These are phyloP conservation scores for Antheraea yamamai DNA, from an alignment of 2,888 invertebrate species.

Conservation along the genomic window DNA sequence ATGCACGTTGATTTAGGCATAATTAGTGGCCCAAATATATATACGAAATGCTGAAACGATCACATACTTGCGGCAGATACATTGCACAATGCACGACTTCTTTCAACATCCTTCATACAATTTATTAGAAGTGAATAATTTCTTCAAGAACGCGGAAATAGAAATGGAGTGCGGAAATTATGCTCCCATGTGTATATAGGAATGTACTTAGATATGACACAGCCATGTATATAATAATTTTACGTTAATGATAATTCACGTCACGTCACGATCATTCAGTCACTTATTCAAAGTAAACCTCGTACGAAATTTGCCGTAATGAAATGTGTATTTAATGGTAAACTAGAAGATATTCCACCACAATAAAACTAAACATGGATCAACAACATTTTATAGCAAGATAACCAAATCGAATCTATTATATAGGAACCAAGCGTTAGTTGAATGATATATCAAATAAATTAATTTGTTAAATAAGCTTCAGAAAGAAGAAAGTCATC, in stretches of 20 bases:
- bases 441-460: neutral
- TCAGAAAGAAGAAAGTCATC: neutral
- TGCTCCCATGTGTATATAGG: conserved; percentile 56
- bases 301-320: neutral
- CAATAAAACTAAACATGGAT: neutral
- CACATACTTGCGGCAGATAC: conserved; percentile 37
- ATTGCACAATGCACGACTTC: conserved; percentile 40
- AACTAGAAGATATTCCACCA: neutral
- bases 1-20: conserved; percentile 67
- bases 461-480: neutral
- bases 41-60: conserved; percentile 36
- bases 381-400: neutral
- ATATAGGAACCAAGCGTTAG: neutral
- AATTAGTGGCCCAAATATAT: conserved; percentile 54
- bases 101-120: conserved; percentile 25
- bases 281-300: neutral
- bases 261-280: neutral
- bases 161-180: conserved; percentile 67
- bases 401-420: neutral
- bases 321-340: neutral
- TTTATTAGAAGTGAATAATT: conserved; percentile 32
- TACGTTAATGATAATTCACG: neutral
- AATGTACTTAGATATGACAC: conserved; percentile 77
- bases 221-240: conserved; percentile 48
- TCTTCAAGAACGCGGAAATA: conserved; percentile 52